Evolutionary conservation across 2,888 invertebrate genomes (phyloP).

Genomic region (Diadegma fenestrale): DNA sequence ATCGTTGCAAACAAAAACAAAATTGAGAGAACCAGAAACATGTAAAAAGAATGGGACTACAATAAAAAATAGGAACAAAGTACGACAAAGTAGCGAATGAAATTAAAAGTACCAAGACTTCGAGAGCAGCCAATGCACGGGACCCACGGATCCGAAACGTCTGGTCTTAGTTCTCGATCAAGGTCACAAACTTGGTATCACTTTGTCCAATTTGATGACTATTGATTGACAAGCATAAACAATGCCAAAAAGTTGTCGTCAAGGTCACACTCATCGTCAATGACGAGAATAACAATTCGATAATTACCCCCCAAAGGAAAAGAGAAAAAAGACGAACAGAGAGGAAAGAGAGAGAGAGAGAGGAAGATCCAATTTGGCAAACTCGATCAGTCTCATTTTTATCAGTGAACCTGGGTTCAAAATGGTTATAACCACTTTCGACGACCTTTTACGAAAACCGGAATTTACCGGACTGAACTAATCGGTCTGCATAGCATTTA

Average conservation of each 20-base stretch:
- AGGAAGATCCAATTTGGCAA: slow-evolving; percentile 36
- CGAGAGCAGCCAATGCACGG: not conserved
- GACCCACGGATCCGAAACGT: not conserved
- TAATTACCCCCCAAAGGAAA: not conserved
- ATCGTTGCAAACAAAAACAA: not conserved
- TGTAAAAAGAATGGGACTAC: not conserved
- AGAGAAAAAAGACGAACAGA: not conserved
- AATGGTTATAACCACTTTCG: slow-evolving; percentile 51
- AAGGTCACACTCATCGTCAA: slow-evolving; percentile 24
- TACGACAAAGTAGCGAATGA: not conserved
- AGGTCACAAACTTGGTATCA: not conserved
- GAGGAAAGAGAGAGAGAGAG: not conserved
- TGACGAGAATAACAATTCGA: slow-evolving; percentile 24
- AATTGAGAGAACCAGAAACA: not conserved
- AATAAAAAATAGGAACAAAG: not conserved
- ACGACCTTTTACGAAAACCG: slow-evolving; percentile 40
- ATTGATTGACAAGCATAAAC: slow-evolving; percentile 49
- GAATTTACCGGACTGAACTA: slow-evolving; percentile 25
- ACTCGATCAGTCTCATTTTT: slow-evolving; percentile 5
- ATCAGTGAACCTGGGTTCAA: slow-evolving; percentile 31
- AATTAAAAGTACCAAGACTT: not conserved
- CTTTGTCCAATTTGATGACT: slow-evolving; percentile 24
- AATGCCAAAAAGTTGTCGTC: slow-evolving; percentile 14
- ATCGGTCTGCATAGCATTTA: slow-evolving; percentile 1
- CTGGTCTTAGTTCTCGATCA: not conserved